These are phyloP conservation scores for Pristionchus arcanus DNA, from an alignment of 2,888 invertebrate species.

Conservation along the genomic window DNA sequence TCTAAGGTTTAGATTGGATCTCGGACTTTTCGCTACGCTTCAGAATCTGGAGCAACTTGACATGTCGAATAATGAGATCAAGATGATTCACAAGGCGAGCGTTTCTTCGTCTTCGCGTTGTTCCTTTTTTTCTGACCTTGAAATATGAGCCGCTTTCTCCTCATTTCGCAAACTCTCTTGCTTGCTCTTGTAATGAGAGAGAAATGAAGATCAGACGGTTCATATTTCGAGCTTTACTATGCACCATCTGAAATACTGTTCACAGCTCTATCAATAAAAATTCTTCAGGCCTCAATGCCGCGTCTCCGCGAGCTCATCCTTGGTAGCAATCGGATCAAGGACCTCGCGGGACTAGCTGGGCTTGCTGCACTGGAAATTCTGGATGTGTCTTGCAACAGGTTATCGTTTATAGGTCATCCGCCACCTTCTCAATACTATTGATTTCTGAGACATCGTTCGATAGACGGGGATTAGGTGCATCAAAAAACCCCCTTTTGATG, in stretches of 20 bases:
- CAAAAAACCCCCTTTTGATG: no score
- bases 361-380: constrained; percentile 31
- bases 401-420: not conserved
- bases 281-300: constrained; percentile 50
- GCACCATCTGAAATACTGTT: no score
- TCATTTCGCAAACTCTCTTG: no score
- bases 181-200: no score
- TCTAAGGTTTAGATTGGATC: constrained; percentile 65
- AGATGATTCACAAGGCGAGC: constrained; percentile 55
- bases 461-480: no score
- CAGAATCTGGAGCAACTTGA: constrained; percentile 64
- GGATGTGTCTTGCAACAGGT: constrained; percentile 62
- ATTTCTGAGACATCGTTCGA: no score
- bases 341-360: constrained; percentile 61
- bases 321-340: constrained; percentile 63
- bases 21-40: constrained; percentile 62
- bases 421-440: not conserved
- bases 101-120: not conserved
- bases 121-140: no score
- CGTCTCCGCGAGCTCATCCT: constrained; percentile 57
- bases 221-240: no score
- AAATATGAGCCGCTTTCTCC: no score
- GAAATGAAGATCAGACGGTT: no score
- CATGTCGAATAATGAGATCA: constrained; percentile 68
- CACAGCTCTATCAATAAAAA: no score